Base-by-base conservation (phyloP, 2,113 vertebrate species). In the Arizona elegans region DNA sequence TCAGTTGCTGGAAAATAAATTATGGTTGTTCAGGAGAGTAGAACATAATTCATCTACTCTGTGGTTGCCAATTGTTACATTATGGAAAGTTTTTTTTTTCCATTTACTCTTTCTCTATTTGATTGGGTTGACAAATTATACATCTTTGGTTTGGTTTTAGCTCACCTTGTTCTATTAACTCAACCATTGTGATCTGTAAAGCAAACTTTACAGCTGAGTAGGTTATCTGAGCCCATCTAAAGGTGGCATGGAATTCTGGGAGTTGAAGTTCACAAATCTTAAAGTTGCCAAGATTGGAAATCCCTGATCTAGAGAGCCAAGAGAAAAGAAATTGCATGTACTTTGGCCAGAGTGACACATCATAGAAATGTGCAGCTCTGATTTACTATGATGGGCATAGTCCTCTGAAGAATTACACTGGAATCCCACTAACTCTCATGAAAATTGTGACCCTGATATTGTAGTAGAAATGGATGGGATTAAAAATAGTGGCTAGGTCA, bases 401-500 rank as follows among this genome's bases (percentile, higher is more conserved):
- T 81, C 33, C 15, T 38, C 86, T 87, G 86, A 10, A 87, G 23
- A 87, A 52, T 53, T 53, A 87, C 43, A 26, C 1, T 50, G 2
- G 47, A 29, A 87, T 52, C 11, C 47, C 11, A 52, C 29, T 11
- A 23, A n/a, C 15, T 21, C 2, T 11, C 15, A 33, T 90, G 53
- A 56, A 89, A 56, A 56, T 56, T 23, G 33, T 89, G 54, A 33
- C 9, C 9, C 2, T 58, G 17, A 13, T 10, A n/a, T 23, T n/a
- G 38, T 19, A 88, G n/a, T 89, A 88, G 10, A 33, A 4, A 33
- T 88, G 58, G 9, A n/a, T 52, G 43, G 24, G 7, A 12, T 56
- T 7, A 91, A 43, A 29, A 86, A 86, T 54, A 86, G 33, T 91
- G 91, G 85, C 53, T 91, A 93, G 0, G 58, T 1, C 93, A 94